Evolutionary conservation across 2,888 invertebrate genomes (phyloP).

Genomic region (Kuschelorhynchus macadamiae): DNA sequence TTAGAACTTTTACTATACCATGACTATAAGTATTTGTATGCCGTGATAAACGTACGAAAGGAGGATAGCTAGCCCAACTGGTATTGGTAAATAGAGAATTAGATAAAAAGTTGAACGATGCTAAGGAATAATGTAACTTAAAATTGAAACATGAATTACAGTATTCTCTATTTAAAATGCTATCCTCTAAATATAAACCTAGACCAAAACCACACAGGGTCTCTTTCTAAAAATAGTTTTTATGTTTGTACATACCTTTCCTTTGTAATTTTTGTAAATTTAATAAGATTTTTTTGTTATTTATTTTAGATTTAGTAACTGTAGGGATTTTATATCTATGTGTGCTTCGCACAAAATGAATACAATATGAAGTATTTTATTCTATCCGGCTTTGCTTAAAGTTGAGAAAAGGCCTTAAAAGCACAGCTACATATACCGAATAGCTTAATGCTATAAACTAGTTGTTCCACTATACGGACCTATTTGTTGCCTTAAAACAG

Average conservation of each 20-base stretch:
- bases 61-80: too few species aligned
- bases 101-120: too few species aligned
- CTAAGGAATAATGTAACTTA: too few species aligned
- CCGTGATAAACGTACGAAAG: too few species aligned
- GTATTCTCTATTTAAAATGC: not conserved
- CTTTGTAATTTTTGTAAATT: slow-evolving; percentile 8
- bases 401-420: too few species aligned
- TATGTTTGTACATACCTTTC: too few species aligned
- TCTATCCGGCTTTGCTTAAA: not conserved
- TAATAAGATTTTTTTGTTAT: slow-evolving; percentile 1
- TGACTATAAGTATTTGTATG: too few species aligned
- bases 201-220: slow-evolving; percentile 36
- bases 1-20: too few species aligned
- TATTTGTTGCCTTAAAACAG: slow-evolving; percentile 15
- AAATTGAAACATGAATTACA: not conserved
- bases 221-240: slow-evolving; percentile 11
- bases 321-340: slow-evolving; percentile 1
- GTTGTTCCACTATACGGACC: slow-evolving; percentile 16
- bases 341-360: slow-evolving; percentile 10
- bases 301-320: not conserved
- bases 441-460: slow-evolving; percentile 10
- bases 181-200: too few species aligned
- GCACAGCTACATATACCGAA: too few species aligned
- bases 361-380: too few species aligned
- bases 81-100: too few species aligned